A percentile compares a stretch with the other conserved stretches of the same genome.
phyloP scores from a whole-genome alignment of 1,140 invertebrate genomes.

The Stenopsyche tienmushanensis region DNA sequence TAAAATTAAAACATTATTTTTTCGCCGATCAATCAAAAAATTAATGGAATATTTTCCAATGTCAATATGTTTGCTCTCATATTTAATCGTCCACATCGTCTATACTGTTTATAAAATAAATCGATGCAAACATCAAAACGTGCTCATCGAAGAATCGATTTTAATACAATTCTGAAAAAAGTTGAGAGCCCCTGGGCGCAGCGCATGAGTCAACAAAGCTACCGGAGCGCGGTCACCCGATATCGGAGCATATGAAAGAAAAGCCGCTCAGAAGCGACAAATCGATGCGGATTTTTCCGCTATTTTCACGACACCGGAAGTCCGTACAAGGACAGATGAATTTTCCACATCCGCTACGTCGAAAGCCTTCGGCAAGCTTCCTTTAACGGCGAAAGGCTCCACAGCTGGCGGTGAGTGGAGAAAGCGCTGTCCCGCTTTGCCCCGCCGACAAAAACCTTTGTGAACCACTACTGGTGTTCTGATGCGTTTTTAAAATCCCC shows the following conservation, averaged over 20 bases:
- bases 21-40: too few relatives aligned
- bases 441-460: slow-evolving; percentile 22
- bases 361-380: background rate
- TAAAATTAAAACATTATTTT: too few relatives aligned
- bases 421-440: slow-evolving; percentile 7
- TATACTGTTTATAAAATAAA: too few relatives aligned
- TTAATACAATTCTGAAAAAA: too few relatives aligned
- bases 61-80: too few relatives aligned
- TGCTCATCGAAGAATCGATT: too few relatives aligned
- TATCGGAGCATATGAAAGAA: slow-evolving; percentile 19
- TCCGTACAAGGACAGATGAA: background rate
- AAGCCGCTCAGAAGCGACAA: background rate
- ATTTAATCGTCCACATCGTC: too few relatives aligned
- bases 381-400: slow-evolving; percentile 12
- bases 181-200: slow-evolving; percentile 9
- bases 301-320: slow-evolving; percentile 2
- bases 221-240: background rate
- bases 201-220: slow-evolving; percentile 22
- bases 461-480: background rate
- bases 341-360: background rate
- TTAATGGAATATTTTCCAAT: too few relatives aligned
- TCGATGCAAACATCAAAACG: too few relatives aligned
- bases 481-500: background rate
- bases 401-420: slow-evolving; percentile 18
- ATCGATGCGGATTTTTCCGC: slow-evolving; percentile 8